Percentiles rank a stretch among this genome's conserved stretches.
Conservation (phyloP, 2,113 vertebrate species). For the Stigmatopora nigra region DNA sequence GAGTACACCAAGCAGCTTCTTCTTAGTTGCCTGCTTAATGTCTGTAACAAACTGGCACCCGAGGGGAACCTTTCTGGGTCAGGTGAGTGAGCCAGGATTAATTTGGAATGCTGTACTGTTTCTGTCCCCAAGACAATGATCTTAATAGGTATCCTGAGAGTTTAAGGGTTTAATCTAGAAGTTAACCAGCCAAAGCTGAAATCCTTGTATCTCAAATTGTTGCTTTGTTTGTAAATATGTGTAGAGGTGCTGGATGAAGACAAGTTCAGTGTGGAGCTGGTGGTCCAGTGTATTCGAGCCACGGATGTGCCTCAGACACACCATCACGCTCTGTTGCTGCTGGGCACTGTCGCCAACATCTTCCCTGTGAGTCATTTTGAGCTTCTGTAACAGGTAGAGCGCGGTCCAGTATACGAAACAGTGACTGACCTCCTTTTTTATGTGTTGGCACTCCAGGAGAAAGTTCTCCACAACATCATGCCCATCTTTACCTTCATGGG, state of each 20-base stretch:
- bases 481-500: constrained; percentile 99
- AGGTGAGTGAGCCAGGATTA: constrained; percentile 15
- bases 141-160: too few species aligned
- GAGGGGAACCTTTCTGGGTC: constrained; percentile 44
- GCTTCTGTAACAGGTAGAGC: background rate
- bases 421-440: background rate
- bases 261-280: constrained; percentile 89
- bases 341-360: constrained; percentile 80
- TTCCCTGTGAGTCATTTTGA: constrained; percentile 80
- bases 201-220: background rate
- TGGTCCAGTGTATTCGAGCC: constrained; percentile 86
- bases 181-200: too few species aligned
- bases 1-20: constrained; percentile 95
- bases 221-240: background rate
- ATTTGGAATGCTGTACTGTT: too few species aligned
- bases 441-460: constrained; percentile 72
- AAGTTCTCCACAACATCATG: constrained; percentile 98
- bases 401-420: background rate
- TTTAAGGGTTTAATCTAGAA: background rate
- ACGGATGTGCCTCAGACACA: constrained; percentile 92
- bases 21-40: constrained; percentile 82
- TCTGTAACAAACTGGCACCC: constrained; percentile 79
- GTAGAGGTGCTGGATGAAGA: constrained; percentile 84
- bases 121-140: too few species aligned
- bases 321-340: constrained; percentile 88